Conservation (phyloP, 1,140 invertebrate genomes). For the Trinorchestia longiramus region DNA sequence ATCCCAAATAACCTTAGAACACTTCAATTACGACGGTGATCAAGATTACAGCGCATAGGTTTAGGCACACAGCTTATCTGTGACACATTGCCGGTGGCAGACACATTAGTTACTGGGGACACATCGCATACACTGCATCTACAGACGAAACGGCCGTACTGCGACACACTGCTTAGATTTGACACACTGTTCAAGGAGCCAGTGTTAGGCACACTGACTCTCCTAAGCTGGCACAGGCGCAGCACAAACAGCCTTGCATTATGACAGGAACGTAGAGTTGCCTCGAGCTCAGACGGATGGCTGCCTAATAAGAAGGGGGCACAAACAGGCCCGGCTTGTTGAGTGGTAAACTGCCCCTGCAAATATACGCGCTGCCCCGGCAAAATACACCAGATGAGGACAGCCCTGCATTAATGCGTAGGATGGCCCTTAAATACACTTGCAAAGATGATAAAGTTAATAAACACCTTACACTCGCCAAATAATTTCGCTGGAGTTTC, state of each 20-base stretch:
- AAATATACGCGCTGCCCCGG: background rate
- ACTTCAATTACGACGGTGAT: too few species aligned
- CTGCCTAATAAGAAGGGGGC: background rate
- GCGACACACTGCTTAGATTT: background rate
- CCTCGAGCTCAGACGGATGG: background rate
- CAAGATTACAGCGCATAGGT: too few species aligned
- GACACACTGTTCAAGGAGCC: background rate
- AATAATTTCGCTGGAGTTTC: background rate
- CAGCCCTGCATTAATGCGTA: background rate
- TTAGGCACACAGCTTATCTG: too few species aligned
- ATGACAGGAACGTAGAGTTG: background rate
- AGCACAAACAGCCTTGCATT: slow-evolving; percentile 4
- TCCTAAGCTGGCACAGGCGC: background rate
- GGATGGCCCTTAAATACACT: background rate
- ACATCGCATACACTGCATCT: background rate
- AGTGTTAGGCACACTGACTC: background rate
- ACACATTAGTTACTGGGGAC: background rate
- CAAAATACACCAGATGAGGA: background rate
- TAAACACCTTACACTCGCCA: background rate
- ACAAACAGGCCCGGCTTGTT: background rate
- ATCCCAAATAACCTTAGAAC: too few species aligned
- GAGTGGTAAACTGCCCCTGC: slow-evolving; percentile 2
- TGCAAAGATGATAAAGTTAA: background rate
- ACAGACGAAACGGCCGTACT: background rate
- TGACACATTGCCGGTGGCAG: too few species aligned